Conservation (phyloP, 2,797 vertebrate genomes). For the Pipistrellus pipistrellus region DNA sequence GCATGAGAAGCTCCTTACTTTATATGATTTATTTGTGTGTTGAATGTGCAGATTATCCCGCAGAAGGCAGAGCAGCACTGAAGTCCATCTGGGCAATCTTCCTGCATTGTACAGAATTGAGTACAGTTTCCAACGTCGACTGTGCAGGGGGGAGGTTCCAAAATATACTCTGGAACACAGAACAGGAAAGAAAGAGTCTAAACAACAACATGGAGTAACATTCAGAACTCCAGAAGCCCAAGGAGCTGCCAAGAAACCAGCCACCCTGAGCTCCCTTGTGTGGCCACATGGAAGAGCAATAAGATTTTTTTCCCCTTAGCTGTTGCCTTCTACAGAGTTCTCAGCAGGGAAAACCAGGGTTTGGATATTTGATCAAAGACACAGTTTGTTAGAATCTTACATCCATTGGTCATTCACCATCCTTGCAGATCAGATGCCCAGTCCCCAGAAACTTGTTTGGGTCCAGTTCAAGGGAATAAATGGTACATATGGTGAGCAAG, state of each 20-base stretch:
- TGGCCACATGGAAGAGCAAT: neutral
- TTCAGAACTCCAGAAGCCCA: neutral
- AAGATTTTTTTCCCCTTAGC: neutral
- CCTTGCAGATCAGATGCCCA: neutral
- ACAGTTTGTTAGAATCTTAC: neutral
- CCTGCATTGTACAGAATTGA: neutral
- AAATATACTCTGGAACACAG: slow-evolving; percentile 64
- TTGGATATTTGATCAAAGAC: neutral
- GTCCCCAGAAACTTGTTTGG: neutral
- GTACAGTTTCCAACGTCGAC: neutral
- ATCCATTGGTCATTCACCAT: neutral
- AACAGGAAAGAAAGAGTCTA: neutral
- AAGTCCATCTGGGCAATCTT: slow-evolving; percentile 40
- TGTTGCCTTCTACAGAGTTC: neutral
- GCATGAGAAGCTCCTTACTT: neutral
- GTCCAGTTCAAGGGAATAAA: neutral
- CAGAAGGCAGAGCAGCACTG: slow-evolving; percentile 77
- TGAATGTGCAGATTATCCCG: slow-evolving; percentile 62
- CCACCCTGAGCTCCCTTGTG: accelerated
- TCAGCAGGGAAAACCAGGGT: neutral
- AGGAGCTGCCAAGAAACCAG: neutral
- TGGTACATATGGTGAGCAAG: neutral
- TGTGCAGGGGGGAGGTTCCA: slow-evolving; percentile 77
- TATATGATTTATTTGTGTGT: accelerated
- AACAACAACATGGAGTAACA: neutral